Base-by-base conservation (phyloP, 1,140 invertebrate genomes). In the Psix sp. region DNA sequence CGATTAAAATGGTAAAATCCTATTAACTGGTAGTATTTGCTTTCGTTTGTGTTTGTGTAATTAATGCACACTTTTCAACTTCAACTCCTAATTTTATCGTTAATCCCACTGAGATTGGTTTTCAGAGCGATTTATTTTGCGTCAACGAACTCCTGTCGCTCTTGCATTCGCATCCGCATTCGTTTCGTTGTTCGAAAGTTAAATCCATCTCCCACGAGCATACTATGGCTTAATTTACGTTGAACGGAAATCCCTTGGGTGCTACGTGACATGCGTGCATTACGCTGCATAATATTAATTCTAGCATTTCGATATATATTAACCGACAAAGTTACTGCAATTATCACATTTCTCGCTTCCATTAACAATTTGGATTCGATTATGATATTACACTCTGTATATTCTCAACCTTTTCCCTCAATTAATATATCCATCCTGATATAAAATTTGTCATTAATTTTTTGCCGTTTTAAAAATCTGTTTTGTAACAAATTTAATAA, bases 291-390 rank as follows among this genome's bases (percentile, higher is more conserved):
- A 48, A 59, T 49, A 49, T 49, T 60, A 48, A 40, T 56, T 43
- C n/a, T 43, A 43, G 9, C 3, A 31, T 29, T 56, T 56, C 43
- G 24, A 56, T 56, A 43, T 43, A 56, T 56, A n/a, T n/a, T 56
- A 56, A 43, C 16, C 20, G 15, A 15, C 38, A 17, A 43, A 35
- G 39, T 11, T 9, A 20, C 31, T 24, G 14, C 49, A 54, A 54
- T n/a, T n/a, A n/a, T n/a, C n/a, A n/a, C n/a, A n/a, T n/a, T n/a
- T n/a, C n/a, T n/a, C n/a, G n/a, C n/a, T n/a, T n/a, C n/a, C n/a
- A n/a, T n/a, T n/a, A n/a, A n/a, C n/a, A n/a, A n/a, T n/a, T n/a
- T n/a, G n/a, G n/a, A n/a, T n/a, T n/a, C n/a, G n/a, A n/a, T n/a
- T n/a, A n/a, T n/a, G n/a, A n/a, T n/a, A n/a, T n/a, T n/a, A n/a